Conservation (phyloP, 2,888 invertebrate species). For the Alsophila aescularia region DNA sequence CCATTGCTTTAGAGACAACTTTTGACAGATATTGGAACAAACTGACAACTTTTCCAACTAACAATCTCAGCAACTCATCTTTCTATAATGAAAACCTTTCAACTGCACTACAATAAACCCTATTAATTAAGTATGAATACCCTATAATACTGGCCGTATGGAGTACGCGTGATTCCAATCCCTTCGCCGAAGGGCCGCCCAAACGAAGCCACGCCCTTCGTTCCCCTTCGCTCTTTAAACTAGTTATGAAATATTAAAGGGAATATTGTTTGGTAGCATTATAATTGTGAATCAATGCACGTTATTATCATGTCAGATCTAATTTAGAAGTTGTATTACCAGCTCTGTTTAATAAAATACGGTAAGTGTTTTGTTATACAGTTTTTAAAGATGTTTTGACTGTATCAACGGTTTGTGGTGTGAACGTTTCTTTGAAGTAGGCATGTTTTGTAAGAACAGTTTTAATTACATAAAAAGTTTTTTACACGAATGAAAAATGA, state of each 20-base stretch:
- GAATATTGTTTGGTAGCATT: slow-evolving; percentile 60
- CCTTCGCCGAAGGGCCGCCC: slow-evolving; percentile 39
- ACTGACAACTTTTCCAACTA: not conserved
- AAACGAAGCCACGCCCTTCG: slow-evolving; percentile 60
- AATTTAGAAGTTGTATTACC: slow-evolving; percentile 62
- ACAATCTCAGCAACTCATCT: slow-evolving; percentile 18
- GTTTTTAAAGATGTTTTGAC: slow-evolving; percentile 33
- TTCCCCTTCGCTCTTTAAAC: slow-evolving; percentile 57
- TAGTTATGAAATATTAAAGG: slow-evolving; percentile 76
- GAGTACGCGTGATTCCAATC: slow-evolving; percentile 66
- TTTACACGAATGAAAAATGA: too few relatives aligned
- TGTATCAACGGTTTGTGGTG: slow-evolving; percentile 34
- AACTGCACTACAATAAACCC: slow-evolving; percentile 47
- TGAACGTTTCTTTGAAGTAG: not conserved
- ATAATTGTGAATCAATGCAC: slow-evolving; percentile 75
- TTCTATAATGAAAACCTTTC: slow-evolving; percentile 59
- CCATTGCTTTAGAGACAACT: too few relatives aligned
- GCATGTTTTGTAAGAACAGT: not conserved
- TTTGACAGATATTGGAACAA: too few relatives aligned
- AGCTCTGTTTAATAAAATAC: slow-evolving; percentile 11
- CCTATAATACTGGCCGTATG: slow-evolving; percentile 78
- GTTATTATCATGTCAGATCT: slow-evolving; percentile 79
- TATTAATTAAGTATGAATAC: slow-evolving; percentile 83
- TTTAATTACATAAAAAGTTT: too few relatives aligned
- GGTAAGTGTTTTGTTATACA: slow-evolving; percentile 65